These are phyloP conservation scores for Australoheros facetus DNA, from an alignment of 2,797 vertebrate species.

Conservation along the genomic window DNA sequence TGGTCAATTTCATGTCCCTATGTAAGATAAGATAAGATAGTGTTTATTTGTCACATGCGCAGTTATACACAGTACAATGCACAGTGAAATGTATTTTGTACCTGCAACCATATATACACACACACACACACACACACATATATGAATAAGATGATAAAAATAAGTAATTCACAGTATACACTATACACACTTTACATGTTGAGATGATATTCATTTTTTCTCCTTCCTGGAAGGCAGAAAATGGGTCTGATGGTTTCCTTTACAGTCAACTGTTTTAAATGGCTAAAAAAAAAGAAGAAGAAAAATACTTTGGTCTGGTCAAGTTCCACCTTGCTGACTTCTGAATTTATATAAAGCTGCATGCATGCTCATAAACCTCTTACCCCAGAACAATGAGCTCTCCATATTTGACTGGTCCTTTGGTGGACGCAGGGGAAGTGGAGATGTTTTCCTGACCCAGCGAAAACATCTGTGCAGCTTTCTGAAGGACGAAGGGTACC, in stretches of 20 bases:
- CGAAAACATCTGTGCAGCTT: slow-evolving; percentile 59
- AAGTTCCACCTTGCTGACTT: neutral
- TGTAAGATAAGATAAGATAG: no score
- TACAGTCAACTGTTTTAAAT: neutral
- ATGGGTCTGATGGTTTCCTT: neutral
- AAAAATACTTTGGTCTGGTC: neutral
- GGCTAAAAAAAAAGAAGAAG: no score
- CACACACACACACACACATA: no score
- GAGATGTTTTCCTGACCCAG: slow-evolving; percentile 90
- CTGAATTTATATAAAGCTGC: neutral
- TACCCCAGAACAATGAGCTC: slow-evolving; percentile 95
- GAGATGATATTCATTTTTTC: neutral
- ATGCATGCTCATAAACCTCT: slow-evolving; percentile 46
- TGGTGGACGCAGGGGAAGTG: slow-evolving; percentile 73
- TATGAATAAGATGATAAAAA: no score
- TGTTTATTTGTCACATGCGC: no score
- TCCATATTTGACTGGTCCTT: slow-evolving; percentile 91
- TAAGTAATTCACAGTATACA: no score
- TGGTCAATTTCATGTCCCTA: neutral
- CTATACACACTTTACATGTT: no score
- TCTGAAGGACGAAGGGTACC: neutral
- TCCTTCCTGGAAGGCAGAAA: neutral
- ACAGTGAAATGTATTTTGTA: no score
- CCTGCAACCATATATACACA: no score
- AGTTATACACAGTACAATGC: no score